Base-by-base conservation (phyloP, 2,113 vertebrate genomes). In the Thunnus thynnus region DNA sequence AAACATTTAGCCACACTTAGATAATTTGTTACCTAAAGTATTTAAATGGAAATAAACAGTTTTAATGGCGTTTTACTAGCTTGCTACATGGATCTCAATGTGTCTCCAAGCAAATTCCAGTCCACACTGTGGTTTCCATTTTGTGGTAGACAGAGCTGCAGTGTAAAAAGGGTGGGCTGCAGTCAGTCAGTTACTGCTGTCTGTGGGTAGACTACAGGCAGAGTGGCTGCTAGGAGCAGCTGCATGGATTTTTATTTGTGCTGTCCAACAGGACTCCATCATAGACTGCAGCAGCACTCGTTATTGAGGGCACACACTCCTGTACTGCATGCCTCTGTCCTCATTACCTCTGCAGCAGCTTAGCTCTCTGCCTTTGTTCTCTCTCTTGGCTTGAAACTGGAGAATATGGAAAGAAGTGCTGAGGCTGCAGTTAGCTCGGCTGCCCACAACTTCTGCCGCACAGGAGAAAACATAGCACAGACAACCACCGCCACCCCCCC, bases 331-430 rank as follows among this genome's bases (percentile, higher is more conserved):
- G 88, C 85, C 80, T 87, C 88, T 86, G 87, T 93, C 92, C 89
- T 93, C 89, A 90, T 94, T 94, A 93, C 89, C 90, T 94, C 90
- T 94, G 93, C 93, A 82, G 86, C 91, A 92, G 92, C 90, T 91
- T 87, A 84, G 89, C 89, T 91, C 90, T 77, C 83, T 85, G 86
- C 88, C 86, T 94, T 94, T 94, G 93, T 94, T 94, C 92, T 92
- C 88, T 85, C 85, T 86, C 93, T 92, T 92, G 92, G 93, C 92
- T 91, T 92, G 92, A 93, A 94, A 94, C 88, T 84, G 82, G 92
- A 93, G 93, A 94, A 88, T 91, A 93, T 89, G 78, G 89, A 78
- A 83, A 89, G 90, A 94, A 93, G 89, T 93, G 94, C 94, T 94
- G 94, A 95, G 89, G 89, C 88, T 90, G 94, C 94, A 93, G 89